phyloP scores from a whole-genome alignment of 2,888 invertebrate species.

The Tortricodes alternella region DNA sequence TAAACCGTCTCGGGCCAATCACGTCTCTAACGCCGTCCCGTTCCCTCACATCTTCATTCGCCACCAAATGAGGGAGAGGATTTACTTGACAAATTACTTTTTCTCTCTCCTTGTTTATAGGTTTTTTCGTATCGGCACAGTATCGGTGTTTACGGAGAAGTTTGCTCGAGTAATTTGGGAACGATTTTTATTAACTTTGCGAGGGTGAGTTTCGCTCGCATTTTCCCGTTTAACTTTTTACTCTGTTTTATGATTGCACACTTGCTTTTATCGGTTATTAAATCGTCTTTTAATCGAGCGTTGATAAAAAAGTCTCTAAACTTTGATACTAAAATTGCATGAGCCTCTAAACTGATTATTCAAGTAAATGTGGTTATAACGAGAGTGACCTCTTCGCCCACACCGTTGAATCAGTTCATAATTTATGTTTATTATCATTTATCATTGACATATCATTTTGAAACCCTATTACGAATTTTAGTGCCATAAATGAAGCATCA shows the following conservation, averaged over 20 bases:
- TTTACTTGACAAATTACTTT: conserved; percentile 80
- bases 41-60: conserved; percentile 48
- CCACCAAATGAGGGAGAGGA: conserved; percentile 60
- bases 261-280: conserved; percentile 68
- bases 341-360: not conserved
- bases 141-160: conserved; percentile 68
- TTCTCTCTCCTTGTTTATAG: conserved; percentile 67
- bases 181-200: conserved; percentile 78
- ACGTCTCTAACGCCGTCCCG: conserved; percentile 37
- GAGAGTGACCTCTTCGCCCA: conserved; percentile 27
- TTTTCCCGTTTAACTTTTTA: conserved; percentile 65
- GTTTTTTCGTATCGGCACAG: conserved; percentile 48
- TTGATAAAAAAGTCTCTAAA: conserved; percentile 16
- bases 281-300: conserved; percentile 60
- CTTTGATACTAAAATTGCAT: conserved; percentile 8
- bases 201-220: conserved; percentile 51
- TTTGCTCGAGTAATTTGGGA: conserved; percentile 70
- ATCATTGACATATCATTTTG: conserved; percentile 23
- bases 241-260: conserved; percentile 57
- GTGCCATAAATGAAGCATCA: conserved; percentile 10
- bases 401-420: conserved; percentile 8
- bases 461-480: conserved; percentile 15
- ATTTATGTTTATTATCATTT: conserved; percentile 27
- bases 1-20: conserved; percentile 46
- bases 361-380: conserved; percentile 22